phyloP scores from a whole-genome alignment of 2,888 invertebrate genomes.

The Noctua comes region DNA sequence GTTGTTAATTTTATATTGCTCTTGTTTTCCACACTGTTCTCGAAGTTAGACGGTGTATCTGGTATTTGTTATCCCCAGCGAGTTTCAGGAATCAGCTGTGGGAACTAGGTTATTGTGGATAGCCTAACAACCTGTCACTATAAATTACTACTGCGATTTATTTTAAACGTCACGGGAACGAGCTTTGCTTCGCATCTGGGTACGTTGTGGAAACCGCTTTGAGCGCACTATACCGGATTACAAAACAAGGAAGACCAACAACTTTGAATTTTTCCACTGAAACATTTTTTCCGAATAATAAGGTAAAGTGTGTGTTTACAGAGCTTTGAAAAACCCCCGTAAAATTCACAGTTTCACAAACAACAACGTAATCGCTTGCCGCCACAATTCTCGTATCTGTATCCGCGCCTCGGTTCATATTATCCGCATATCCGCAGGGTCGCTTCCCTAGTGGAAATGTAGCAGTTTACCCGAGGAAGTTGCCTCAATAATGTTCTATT shows the following conservation, averaged over 20 bases:
- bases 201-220: conserved; percentile 23
- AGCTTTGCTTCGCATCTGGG: conserved; percentile 25
- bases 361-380: conserved; percentile 34
- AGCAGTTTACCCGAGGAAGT: conserved; percentile 59
- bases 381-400: conserved; percentile 49
- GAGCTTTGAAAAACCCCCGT: neutral
- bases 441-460: conserved; percentile 63
- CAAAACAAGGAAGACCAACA: conserved; percentile 6
- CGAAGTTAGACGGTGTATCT: conserved; percentile 40
- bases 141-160: conserved; percentile 49
- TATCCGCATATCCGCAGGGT: conserved; percentile 41
- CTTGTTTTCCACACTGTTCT: conserved; percentile 40
- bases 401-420: conserved; percentile 32
- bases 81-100: conserved; percentile 31
- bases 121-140: conserved; percentile 46
- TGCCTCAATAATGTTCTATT: conserved; percentile 61
- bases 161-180: conserved; percentile 36
- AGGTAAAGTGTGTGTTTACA: conserved; percentile 28
- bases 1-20: conserved; percentile 11
- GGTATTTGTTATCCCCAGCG: conserved; percentile 43
- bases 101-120: conserved; percentile 47
- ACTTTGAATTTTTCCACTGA: neutral
- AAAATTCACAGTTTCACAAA: conserved; percentile 27
- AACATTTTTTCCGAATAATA: conserved; percentile 7
- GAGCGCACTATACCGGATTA: neutral